Evolutionary conservation across 2,113 vertebrate genomes (phyloP).

Genomic region (Corydoras maculifer): DNA sequence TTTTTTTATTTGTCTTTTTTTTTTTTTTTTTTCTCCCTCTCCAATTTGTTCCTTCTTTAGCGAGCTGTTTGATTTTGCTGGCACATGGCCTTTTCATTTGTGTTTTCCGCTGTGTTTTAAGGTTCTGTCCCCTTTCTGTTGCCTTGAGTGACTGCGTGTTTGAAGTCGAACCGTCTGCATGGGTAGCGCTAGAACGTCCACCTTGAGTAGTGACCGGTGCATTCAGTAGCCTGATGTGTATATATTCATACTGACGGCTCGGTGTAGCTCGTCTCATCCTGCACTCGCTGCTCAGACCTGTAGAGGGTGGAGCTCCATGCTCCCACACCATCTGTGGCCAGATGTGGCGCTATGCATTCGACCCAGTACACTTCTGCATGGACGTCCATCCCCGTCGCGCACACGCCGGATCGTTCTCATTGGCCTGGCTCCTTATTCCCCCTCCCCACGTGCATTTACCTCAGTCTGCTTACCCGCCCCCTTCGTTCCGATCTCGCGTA

Average conservation of each 20-base stretch:
- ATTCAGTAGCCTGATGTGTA: constrained; percentile 18
- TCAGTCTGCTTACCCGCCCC: neutral
- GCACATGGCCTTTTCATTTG: constrained; percentile 32
- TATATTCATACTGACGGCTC: constrained; percentile 6
- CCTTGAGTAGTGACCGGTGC: neutral
- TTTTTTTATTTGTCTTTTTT: constrained; percentile 13
- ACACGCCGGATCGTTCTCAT: neutral
- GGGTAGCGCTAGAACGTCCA: constrained; percentile 39
- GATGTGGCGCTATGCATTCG: constrained; percentile 38
- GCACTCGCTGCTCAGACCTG: constrained; percentile 19
- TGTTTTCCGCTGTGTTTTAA: neutral
- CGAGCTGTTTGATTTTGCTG: neutral
- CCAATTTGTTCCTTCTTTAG: neutral
- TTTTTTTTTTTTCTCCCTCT: constrained; percentile 12
- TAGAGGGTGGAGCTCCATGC: neutral
- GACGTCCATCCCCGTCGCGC: neutral
- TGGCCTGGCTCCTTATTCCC: neutral
- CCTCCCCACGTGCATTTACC: constrained; percentile 19
- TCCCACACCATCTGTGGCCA: neutral
- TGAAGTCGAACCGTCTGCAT: constrained; percentile 21
- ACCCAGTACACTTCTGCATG: neutral
- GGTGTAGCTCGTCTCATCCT: neutral
- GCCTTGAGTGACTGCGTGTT: constrained; percentile 17
- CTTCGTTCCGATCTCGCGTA: constrained; percentile 63
- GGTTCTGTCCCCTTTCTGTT: constrained; percentile 7